Conservation (phyloP, 2,888 invertebrate species). For the Brenthis daphne region DNA sequence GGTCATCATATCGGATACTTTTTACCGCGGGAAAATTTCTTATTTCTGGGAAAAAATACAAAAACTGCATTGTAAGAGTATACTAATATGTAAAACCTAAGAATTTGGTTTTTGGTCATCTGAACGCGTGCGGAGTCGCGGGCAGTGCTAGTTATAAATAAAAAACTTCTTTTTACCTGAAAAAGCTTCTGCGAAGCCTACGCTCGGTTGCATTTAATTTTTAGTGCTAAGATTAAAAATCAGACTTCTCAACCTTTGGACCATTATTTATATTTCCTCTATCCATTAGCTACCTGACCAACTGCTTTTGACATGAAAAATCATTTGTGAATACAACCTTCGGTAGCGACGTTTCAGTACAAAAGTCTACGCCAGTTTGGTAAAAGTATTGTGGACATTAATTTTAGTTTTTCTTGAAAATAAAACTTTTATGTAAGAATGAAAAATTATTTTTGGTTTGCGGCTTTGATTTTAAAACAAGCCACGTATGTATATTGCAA, state of each 20-base stretch:
- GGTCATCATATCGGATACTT: no score
- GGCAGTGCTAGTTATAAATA: no score
- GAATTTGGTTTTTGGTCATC: no score
- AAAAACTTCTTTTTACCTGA: neutral
- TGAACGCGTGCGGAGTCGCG: no score
- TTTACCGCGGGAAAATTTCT: no score
- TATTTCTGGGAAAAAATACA: no score
- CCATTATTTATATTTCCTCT: slow-evolving; percentile 28
- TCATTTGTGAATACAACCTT: slow-evolving; percentile 30
- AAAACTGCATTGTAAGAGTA: no score
- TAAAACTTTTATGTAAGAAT: neutral
- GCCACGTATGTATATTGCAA: no score
- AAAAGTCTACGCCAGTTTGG: slow-evolving; percentile 6
- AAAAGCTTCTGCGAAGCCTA: neutral
- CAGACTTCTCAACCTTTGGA: slow-evolving; percentile 4
- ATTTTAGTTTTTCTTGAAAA: slow-evolving; percentile 11
- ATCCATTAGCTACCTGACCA: slow-evolving; percentile 34
- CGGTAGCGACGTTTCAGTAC: slow-evolving; percentile 8
- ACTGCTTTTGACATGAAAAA: slow-evolving; percentile 36
- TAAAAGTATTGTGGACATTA: slow-evolving; percentile 12
- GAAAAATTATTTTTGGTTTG: neutral
- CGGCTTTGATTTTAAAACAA: no score
- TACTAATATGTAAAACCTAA: no score
- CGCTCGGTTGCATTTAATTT: neutral
- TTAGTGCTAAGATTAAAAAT: slow-evolving; percentile 3